Base-by-base conservation (phyloP, 1,140 invertebrate species). In the Panagrolaimus sp. region DNA sequence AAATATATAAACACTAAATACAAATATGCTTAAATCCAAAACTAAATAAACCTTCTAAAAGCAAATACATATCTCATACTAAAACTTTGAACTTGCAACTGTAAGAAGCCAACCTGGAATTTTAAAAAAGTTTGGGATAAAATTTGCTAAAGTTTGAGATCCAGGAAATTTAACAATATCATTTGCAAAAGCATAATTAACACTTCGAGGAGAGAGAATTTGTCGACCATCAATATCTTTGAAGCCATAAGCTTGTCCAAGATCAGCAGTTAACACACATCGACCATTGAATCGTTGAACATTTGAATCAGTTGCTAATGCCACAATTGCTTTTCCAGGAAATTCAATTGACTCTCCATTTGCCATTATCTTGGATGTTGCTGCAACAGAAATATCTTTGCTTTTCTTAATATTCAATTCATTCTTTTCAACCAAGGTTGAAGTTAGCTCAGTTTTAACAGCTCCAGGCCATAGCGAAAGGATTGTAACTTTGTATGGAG, bases 391-490 rank as follows among this genome's bases (percentile, higher is more conserved):
- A n/a, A 58, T 7, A 26, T 58, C 52, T 26, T 58, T 28, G 52
- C 28, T 21, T 21, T 58, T 21, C 8, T 21, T 26, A 1, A 21
- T n/a, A 21, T 58, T 58, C 15, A 58, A 12, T n/a, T n/a, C 52
- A 28, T 43, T 28, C 9, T 32, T 43, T 5, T 21, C 63, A 9
- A 65, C 28, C 14, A 17, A 14, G 17, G 9, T 65, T 21, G 43
- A 28, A 32, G 70, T 46, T 14, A 79, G 48, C 76, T 86, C 86
- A n/a, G 86, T 86, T 55, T 76, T 72, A 1, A 86, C 85, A 24
- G 78, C 52, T n/a, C 85, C 85, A 24, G 86, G 86, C 84, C 85
- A 87, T 5, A 86, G 67, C 64, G 83, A 83, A n/a, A 86, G 70
- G 63, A 77, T 82, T 15, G 84, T 78, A 26, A 86, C 84, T 43